Base-by-base conservation (phyloP, 1,140 invertebrate species). In the Drosophila subobscura region DNA sequence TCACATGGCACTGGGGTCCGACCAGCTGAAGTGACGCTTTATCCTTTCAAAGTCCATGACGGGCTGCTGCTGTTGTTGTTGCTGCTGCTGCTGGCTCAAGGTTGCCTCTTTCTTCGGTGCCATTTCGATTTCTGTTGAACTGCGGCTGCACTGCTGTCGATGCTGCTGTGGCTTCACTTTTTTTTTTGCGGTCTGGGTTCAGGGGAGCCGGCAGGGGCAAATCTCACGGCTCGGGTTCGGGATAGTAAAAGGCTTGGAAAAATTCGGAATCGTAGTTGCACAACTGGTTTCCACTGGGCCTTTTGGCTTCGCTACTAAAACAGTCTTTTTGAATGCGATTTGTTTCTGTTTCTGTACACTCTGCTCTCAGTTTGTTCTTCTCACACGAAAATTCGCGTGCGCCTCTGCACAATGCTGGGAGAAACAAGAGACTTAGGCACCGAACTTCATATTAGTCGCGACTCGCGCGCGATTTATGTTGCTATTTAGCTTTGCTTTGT, bases 1-100 rank as follows among this genome's bases (percentile, higher is more conserved):
- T 91, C 86, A 91, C 89, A 89, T 91, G 79, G 81, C 86, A 89
- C 89, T 89, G 50, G 89, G 64, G 60, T 89, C 89, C 40, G 89
- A 91, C 89, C 89, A 91, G 70, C 89, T 91, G 53, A 91, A 91
- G 55, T 91, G 89, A 10, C 89, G 89, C 50, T 89, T 89, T 46
- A 91, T 91, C 68, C 86, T 89, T 72, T 90, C 89, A 2, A 91
- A 73, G 67, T 91, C 89, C 81, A 91, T 66, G 23, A 70, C 65
- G 20, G 89, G 72, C 74, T 77, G 83, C 50, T 67, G 77, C 16
- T 74, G 71, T 14, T 83, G 79, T 1, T 64, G 63, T 10, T 90
- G 88, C 41, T 85, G 79, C 10, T 72, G 84, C 10, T 84, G 76
- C 16, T 68, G 70, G 61, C 59, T 79, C 78, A 86, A 90, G 77